phyloP scores from a whole-genome alignment of 2,888 invertebrate species.

The Trichogramma dendrolimi region DNA sequence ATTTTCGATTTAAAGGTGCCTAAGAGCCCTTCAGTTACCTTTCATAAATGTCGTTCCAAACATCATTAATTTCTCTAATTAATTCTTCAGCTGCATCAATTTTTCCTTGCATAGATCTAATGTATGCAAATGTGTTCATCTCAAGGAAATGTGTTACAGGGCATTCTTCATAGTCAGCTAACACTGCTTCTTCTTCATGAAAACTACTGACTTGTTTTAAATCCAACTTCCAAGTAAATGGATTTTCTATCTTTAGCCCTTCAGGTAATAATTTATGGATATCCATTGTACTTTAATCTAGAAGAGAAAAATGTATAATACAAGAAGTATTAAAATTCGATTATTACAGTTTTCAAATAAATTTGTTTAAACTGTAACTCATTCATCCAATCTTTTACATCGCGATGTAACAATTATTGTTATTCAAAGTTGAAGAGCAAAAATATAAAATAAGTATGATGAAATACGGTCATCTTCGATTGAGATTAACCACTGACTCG shows the following conservation, averaged over 20 bases:
- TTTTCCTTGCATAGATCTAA: neutral
- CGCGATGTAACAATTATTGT: too few species aligned
- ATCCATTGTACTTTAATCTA: neutral
- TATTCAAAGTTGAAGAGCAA: too few species aligned
- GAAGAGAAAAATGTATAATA: too few species aligned
- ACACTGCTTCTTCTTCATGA: neutral
- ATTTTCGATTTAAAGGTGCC: neutral
- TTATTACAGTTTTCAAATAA: too few species aligned
- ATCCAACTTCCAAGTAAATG: slow-evolving; percentile 2
- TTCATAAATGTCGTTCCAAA: neutral
- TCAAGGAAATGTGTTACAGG: neutral
- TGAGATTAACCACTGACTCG: too few species aligned
- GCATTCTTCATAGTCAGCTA: neutral
- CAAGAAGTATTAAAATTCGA: too few species aligned
- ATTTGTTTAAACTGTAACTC: too few species aligned
- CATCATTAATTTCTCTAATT: neutral
- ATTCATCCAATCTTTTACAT: too few species aligned
- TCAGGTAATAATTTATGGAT: neutral
- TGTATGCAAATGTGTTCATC: neutral
- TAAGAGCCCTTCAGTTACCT: neutral
- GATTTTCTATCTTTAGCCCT: neutral
- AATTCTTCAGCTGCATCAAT: neutral
- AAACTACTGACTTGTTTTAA: neutral
- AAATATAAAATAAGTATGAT: too few species aligned
- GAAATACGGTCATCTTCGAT: too few species aligned